These are phyloP conservation scores for Lagocephalus sceleratus DNA, from an alignment of 2,797 vertebrate species.

Conservation along the genomic window DNA sequence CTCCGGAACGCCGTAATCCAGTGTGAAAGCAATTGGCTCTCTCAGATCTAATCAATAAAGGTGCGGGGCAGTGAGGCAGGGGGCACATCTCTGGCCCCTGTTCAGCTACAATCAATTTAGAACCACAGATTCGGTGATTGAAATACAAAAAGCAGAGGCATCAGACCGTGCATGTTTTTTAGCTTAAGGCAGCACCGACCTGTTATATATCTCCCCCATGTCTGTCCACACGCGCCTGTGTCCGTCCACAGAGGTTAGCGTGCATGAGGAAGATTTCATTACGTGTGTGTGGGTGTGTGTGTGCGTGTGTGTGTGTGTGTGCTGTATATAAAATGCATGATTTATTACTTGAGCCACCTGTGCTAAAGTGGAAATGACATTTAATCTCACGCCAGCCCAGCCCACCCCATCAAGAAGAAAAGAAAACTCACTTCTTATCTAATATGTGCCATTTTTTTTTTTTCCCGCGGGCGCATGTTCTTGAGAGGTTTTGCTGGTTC, in stretches of 20 bases:
- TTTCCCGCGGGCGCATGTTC: conserved; percentile 25
- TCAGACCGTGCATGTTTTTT: conserved; percentile 66
- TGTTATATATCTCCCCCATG: conserved; percentile 63
- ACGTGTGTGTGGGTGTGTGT: conserved; percentile 11
- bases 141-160: conserved; percentile 73
- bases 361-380: conserved; percentile 75
- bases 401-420: conserved; percentile 7
- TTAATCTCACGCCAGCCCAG: conserved; percentile 72
- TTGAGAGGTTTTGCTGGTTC: conserved; percentile 7
- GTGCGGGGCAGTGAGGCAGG: conserved; percentile 68
- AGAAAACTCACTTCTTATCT: conserved; percentile 67
- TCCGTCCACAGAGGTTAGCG: conserved; percentile 6
- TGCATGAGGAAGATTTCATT: conserved; percentile 2
- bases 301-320: background rate
- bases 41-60: conserved; percentile 76
- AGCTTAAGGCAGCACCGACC: conserved; percentile 61
- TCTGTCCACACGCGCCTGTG: conserved; percentile 7
- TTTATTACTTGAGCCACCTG: conserved; percentile 66
- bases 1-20: conserved; percentile 76
- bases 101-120: conserved; percentile 78
- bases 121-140: conserved; percentile 77
- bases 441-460: conserved; percentile 75
- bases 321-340: conserved; percentile 59
- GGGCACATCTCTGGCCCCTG: conserved; percentile 71
- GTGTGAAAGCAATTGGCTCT: conserved; percentile 79